A percentile compares a stretch with the other conserved stretches of the same genome.
Evolutionary conservation across 2,797 vertebrate species (phyloP).

Genomic region (Chrosomus eos): DNA sequence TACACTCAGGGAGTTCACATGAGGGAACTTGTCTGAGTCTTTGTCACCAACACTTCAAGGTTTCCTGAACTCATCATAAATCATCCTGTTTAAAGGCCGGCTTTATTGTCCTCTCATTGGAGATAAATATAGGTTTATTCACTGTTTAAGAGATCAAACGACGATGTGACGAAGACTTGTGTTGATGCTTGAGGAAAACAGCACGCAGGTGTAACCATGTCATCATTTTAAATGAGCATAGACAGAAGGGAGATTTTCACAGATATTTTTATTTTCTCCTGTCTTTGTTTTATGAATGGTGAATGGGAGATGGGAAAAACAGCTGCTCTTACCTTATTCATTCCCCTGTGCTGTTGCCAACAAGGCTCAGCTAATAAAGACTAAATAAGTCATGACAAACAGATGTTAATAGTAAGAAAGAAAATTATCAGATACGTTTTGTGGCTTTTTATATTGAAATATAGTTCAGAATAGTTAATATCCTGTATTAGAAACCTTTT

Average conservation of each 20-base stretch:
- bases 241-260: conserved; percentile 6
- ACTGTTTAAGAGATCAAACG: conserved; percentile 29
- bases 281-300: conserved; percentile 29
- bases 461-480: neutral
- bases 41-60: conserved; percentile 52
- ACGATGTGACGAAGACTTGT: conserved; percentile 11
- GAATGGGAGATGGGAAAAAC: neutral
- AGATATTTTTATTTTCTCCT: neutral
- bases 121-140: conserved; percentile 50
- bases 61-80: conserved; percentile 40
- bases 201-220: conserved; percentile 18
- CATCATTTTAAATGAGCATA: neutral
- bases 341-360: neutral
- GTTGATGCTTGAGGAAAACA: conserved; percentile 20
- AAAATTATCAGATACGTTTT: neutral
- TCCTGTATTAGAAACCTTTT: no score
- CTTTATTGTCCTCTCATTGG: conserved; percentile 28
- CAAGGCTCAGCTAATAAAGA: neutral
- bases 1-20: conserved; percentile 42
- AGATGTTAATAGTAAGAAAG: conserved; percentile 6
- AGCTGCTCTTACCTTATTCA: neutral
- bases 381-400: neutral
- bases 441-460: neutral
- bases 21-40: conserved; percentile 51
- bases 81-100: conserved; percentile 19